phyloP scores from a whole-genome alignment of 2,888 invertebrate genomes.

The Drosophila prolongata region DNA sequence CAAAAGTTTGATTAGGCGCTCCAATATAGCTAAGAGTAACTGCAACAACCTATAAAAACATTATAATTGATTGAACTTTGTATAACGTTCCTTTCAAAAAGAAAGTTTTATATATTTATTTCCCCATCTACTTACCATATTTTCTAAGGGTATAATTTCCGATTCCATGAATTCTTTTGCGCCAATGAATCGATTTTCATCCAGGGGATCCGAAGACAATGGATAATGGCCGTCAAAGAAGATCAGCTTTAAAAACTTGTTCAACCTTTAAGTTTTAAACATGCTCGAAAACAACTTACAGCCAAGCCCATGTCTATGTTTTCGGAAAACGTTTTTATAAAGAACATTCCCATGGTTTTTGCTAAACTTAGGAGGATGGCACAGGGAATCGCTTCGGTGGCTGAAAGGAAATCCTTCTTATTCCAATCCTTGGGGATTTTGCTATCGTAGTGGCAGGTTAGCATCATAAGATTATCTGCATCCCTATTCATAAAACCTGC shows the following conservation, averaged over 20 bases:
- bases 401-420: slow-evolving; percentile 84
- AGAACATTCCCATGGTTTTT: slow-evolving; percentile 85
- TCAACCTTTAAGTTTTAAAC: slow-evolving; percentile 74
- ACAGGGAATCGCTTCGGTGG: slow-evolving; percentile 98
- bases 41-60: slow-evolving; percentile 88
- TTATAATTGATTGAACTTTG: no score
- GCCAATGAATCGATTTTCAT: slow-evolving; percentile 96
- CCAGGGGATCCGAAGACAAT: slow-evolving; percentile 90
- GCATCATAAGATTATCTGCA: slow-evolving; percentile 87
- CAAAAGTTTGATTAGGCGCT: slow-evolving; percentile 91
- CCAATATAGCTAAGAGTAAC: slow-evolving; percentile 96
- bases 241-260: slow-evolving; percentile 89
- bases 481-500: slow-evolving; percentile 89
- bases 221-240: slow-evolving; percentile 99
- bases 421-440: slow-evolving; percentile 86
- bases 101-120: not conserved
- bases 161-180: slow-evolving; percentile 93
- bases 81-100: not conserved
- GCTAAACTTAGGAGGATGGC: slow-evolving; percentile 94
- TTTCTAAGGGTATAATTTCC: slow-evolving; percentile 84
- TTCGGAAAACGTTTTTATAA: slow-evolving; percentile 84
- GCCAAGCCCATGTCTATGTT: slow-evolving; percentile 82
- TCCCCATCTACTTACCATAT: slow-evolving; percentile 87
- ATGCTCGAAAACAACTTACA: slow-evolving; percentile 20
- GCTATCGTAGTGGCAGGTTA: slow-evolving; percentile 92